Conservation (phyloP, 2,113 vertebrate species). For the Ailuropoda melanoleuca region DNA sequence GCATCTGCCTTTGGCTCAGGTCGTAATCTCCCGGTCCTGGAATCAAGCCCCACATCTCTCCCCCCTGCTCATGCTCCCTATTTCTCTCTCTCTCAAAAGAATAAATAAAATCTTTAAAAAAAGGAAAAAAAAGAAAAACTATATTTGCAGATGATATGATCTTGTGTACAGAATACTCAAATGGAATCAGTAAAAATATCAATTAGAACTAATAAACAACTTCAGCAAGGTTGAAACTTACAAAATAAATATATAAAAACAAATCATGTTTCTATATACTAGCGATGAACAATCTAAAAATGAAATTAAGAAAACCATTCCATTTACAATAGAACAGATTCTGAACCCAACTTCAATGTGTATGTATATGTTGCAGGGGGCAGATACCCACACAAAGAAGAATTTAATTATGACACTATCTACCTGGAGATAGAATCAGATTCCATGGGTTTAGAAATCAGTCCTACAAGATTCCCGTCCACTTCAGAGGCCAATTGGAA, state of each 20-base stretch:
- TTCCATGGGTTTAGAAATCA: neutral
- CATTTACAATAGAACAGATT: neutral
- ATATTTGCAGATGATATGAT: neutral
- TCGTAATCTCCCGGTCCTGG: neutral
- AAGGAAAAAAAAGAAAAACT: neutral
- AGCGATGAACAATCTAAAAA: neutral
- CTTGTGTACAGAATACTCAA: neutral
- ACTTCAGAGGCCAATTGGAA: neutral
- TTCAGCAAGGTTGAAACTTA: neutral
- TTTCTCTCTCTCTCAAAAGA: neutral
- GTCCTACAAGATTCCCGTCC: neutral
- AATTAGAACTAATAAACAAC: neutral
- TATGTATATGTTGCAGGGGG: neutral
- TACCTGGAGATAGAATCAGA: neutral
- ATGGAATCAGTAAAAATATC: neutral
- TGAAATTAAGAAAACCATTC: neutral
- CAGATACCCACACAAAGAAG: neutral
- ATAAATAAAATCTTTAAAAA: neutral
- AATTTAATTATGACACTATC: neutral
- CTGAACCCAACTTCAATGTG: neutral
- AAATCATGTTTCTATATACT: neutral
- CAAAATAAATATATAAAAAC: neutral
- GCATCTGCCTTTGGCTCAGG: neutral
- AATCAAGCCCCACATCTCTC: too few relatives aligned
- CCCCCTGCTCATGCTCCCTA: too few relatives aligned